Percentiles rank a stretch among this genome's conserved stretches.
Conservation (phyloP, 2,113 vertebrate genomes). For the Sciurus niger region DNA sequence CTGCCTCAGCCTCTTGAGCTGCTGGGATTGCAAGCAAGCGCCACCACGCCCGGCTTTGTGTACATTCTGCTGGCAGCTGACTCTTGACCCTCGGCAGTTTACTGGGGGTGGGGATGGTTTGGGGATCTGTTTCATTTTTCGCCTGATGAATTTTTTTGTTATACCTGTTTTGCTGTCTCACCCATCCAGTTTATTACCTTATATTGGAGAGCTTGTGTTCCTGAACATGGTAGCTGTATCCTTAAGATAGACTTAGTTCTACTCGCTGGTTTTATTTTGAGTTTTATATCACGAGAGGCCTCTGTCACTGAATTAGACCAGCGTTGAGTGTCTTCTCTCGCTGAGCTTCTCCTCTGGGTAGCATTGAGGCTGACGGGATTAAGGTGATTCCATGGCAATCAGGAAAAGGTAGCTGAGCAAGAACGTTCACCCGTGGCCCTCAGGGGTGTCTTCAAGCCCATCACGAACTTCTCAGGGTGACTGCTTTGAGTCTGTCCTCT, state of each 20-base stretch:
- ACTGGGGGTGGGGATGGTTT: too few relatives aligned
- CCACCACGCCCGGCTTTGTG: background rate
- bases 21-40: too few relatives aligned
- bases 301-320: background rate
- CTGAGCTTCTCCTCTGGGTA: accelerated
- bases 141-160: background rate
- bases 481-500: accelerated
- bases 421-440: background rate
- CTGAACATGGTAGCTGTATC: background rate
- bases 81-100: background rate
- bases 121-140: background rate
- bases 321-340: too few relatives aligned
- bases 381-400: too few relatives aligned
- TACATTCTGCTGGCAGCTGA: background rate
- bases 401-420: background rate
- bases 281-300: background rate
- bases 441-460: background rate
- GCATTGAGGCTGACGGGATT: background rate
- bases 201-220: background rate
- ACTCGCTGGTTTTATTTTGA: background rate
- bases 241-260: background rate
- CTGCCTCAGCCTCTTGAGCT: too few relatives aligned
- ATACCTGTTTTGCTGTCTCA: background rate
- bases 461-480: accelerated
- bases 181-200: background rate